Percentiles rank a stretch among this genome's conserved stretches.
Evolutionary conservation across 2,888 invertebrate genomes (phyloP).

Genomic region (Phrixothrix hirtus): DNA sequence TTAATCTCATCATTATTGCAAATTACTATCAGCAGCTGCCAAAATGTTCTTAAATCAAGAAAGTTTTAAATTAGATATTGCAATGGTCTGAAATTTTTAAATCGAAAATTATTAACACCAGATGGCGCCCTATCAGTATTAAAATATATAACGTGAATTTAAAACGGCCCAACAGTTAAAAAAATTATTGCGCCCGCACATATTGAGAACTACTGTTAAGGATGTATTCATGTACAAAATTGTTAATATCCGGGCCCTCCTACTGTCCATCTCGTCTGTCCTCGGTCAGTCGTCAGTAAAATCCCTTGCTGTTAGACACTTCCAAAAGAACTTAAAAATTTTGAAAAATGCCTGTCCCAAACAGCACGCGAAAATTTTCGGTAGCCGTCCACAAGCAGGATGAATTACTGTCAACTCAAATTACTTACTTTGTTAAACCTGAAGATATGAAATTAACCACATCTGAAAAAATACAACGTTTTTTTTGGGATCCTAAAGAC

Average conservation of each 20-base stretch:
- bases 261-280: constrained; percentile 42
- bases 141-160: too few relatives aligned
- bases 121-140: too few relatives aligned
- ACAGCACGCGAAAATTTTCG: constrained; percentile 35
- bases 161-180: constrained; percentile 4
- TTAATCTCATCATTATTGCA: constrained; percentile 16
- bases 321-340: constrained; percentile 1
- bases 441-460: constrained; percentile 63
- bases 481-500: constrained; percentile 77
- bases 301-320: constrained; percentile 16
- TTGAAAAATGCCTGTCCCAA: constrained; percentile 35
- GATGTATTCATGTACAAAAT: constrained; percentile 60
- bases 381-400: constrained; percentile 51
- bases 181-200: constrained; percentile 11
- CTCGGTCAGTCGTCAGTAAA: constrained; percentile 31
- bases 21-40: constrained; percentile 5
- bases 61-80: too few relatives aligned
- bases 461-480: constrained; percentile 65
- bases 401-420: constrained; percentile 50
- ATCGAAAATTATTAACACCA: too few relatives aligned
- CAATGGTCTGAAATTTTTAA: too few relatives aligned
- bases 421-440: constrained; percentile 67
- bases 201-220: constrained; percentile 50
- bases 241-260: constrained; percentile 58
- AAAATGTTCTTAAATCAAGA: constrained; percentile 14